A percentile compares a stretch with the other conserved stretches of the same genome.
Evolutionary conservation across 2,888 invertebrate species (phyloP).

Genomic region (Amorpha juglandis): DNA sequence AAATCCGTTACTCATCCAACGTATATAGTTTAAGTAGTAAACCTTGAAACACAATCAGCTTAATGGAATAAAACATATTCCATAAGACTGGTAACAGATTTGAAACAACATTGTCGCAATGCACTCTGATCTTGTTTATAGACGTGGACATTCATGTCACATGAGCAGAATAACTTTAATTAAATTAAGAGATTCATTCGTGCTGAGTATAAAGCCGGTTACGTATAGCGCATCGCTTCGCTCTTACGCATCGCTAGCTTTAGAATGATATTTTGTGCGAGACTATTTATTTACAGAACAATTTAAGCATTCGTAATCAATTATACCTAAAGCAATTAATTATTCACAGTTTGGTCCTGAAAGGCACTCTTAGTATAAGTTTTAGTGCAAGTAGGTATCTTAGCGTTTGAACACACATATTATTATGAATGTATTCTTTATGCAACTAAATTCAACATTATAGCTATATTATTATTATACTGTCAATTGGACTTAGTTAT

Average conservation of each 20-base stretch:
- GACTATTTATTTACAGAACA: no score
- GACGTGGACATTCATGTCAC: constrained; percentile 45
- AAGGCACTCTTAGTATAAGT: no score
- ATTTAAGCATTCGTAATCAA: no score
- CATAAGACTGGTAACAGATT: constrained; percentile 32
- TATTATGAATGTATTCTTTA: no score
- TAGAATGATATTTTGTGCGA: background rate
- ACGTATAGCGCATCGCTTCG: constrained; percentile 9
- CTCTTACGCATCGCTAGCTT: background rate
- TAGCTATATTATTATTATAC: no score
- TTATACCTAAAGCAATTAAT: no score
- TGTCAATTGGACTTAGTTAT: no score
- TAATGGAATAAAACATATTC: constrained; percentile 35
- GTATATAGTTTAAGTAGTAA: constrained; percentile 25
- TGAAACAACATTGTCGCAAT: constrained; percentile 49
- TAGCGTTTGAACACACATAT: no score
- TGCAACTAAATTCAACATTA: no score
- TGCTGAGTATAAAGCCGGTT: constrained; percentile 45
- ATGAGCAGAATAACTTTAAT: constrained; percentile 60
- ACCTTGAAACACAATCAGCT: constrained; percentile 35
- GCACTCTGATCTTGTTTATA: constrained; percentile 52
- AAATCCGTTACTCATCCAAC: background rate
- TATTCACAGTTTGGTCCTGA: no score
- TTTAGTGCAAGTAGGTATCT: no score
- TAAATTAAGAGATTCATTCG: constrained; percentile 73